Evolutionary conservation across 2,797 vertebrate genomes (phyloP), one percentile per base, ranked within the genome.

Genomic region (Cuculus canorus): DNA sequence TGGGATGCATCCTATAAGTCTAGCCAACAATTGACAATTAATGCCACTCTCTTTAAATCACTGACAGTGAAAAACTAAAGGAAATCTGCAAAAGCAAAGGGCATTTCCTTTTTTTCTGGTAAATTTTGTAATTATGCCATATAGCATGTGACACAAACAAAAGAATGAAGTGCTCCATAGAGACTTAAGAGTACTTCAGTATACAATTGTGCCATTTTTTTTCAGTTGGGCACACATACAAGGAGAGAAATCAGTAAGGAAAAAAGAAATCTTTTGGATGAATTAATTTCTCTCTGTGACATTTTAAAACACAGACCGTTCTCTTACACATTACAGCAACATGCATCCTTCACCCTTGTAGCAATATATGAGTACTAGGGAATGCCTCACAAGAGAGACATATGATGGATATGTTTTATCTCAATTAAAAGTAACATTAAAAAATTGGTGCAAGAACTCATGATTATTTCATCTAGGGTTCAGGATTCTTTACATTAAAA

Each of bases 381-480:
- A 68, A 72, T 5, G 10, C 8, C n/a, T 37, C 43, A 33, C 1
- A 4, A 80, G 21, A 47, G 17, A 63, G 12, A 53, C 11, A 27
- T 4, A 35, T 0, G 14, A 30, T 7, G 9, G 24, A 5, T 70
- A 41, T 5, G 10, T 18, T 77, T 41, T 33, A 39, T 12, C 21
- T 69, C 56, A 69, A 35, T 7, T 4, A 10, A 45, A 52, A 30
- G 10, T 45, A 32, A 73, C 9, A 12, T 25, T 45, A 56, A 35
- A 57, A 57, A 78, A 52, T 5, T 10, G 14, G 28, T 64, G 8
- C 25, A 41, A 56, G 48, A 73, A 30, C 35, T 39, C 45, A 63
- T 43, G 3, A 59, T 6, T 35, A 66, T 27, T 52, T 30, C 11
- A 10, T 11, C 41, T 66, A 32, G 9, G 5, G 53, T 66, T 80